Conservation (phyloP, 1,140 invertebrate species). For the Drosophila sp. region DNA sequence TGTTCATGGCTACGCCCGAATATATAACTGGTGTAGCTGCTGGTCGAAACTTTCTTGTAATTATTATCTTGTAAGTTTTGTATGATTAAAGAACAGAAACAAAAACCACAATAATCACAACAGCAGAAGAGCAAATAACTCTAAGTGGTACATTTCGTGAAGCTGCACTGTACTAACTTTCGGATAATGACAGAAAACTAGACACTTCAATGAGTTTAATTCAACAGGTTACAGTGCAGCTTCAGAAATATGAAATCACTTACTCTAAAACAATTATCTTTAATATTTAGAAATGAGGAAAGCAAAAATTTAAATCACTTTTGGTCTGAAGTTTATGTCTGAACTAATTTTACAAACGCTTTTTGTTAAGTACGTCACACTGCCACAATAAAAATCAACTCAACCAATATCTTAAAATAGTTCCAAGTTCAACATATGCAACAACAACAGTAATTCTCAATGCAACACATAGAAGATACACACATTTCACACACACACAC, state of each 20-base stretch:
- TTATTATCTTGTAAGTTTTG: constrained; percentile 73
- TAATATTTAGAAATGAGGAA: neutral
- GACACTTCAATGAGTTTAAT: neutral
- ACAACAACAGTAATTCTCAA: constrained; percentile 54
- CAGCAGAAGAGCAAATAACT: neutral
- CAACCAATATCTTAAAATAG: constrained; percentile 33
- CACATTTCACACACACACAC: constrained; percentile 37
- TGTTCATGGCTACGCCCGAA: too few species aligned
- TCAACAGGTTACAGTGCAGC: neutral
- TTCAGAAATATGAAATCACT: constrained; percentile 4
- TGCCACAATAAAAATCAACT: constrained; percentile 58
- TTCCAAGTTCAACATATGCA: constrained; percentile 3
- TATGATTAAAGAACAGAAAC: constrained; percentile 54
- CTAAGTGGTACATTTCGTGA: constrained; percentile 14
- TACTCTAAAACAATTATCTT: constrained; percentile 11
- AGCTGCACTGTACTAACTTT: constrained; percentile 17
- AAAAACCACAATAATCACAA: constrained; percentile 24
- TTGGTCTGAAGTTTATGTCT: constrained; percentile 39
- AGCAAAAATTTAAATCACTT: constrained; percentile 12
- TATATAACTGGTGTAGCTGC: too few species aligned
- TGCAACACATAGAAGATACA: constrained; percentile 55
- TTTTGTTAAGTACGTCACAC: constrained; percentile 62
- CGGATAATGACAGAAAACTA: neutral
- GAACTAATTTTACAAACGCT: constrained; percentile 44
- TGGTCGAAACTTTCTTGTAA: constrained; percentile 72